These are phyloP conservation scores for Gymnoscopelus microlampas DNA, from an alignment of 2,797 vertebrate species.

Conservation along the genomic window DNA sequence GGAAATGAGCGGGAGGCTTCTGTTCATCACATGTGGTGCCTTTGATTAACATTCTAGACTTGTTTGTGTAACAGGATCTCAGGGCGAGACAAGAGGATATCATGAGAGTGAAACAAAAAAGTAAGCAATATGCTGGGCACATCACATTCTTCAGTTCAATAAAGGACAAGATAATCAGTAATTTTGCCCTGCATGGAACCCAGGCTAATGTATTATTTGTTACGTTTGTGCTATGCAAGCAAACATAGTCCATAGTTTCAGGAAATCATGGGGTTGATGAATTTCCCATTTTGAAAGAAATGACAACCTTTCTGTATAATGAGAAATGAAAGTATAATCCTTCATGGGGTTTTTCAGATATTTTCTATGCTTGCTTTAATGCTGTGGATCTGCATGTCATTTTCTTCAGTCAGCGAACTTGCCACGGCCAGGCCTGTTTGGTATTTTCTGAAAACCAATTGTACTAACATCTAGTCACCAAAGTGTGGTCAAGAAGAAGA, in stretches of 20 bases:
- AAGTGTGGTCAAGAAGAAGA: not conserved
- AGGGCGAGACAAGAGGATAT: constrained; percentile 57
- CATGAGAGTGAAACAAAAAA: constrained; percentile 53
- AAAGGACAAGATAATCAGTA: not conserved
- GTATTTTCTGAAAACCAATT: constrained; percentile 3
- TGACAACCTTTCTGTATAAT: too few species aligned
- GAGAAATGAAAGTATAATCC: too few species aligned
- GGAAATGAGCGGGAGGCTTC: constrained; percentile 80
- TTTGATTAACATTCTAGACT: constrained; percentile 81
- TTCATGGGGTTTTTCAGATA: too few species aligned
- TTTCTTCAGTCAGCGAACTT: not conserved
- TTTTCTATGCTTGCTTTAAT: constrained; percentile 24
- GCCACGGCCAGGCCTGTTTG: constrained; percentile 35
- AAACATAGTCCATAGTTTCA: too few species aligned
- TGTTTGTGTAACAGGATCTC: constrained; percentile 71
- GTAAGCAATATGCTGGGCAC: constrained; percentile 8
- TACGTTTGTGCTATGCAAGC: too few species aligned
- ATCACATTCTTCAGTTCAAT: constrained; percentile 16
- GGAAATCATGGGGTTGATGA: too few species aligned
- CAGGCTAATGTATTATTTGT: too few species aligned
- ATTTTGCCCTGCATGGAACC: too few species aligned
- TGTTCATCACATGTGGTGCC: constrained; percentile 79
- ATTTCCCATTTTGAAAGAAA: too few species aligned
- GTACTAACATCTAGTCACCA: constrained; percentile 10
- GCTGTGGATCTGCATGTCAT: constrained; percentile 34